These are phyloP conservation scores for Xanthostigma xanthostigma DNA, from an alignment of 2,888 invertebrate species.

Conservation along the genomic window DNA sequence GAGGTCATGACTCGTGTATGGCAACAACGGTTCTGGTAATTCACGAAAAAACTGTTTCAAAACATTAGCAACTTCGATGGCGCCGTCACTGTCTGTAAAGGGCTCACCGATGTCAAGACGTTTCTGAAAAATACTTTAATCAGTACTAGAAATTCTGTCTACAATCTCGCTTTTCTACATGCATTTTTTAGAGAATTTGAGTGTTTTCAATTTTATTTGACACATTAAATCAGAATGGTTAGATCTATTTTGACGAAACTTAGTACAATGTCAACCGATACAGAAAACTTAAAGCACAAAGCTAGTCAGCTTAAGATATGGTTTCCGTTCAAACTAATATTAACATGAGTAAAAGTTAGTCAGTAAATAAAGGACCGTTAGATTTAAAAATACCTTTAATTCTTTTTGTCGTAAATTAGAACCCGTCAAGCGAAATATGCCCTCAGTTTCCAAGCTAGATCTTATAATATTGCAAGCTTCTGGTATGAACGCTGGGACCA, in stretches of 20 bases:
- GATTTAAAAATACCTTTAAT: conserved; percentile 42
- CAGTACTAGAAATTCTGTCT: too few relatives aligned
- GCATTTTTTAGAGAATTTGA: too few relatives aligned
- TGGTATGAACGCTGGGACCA: conserved; percentile 57
- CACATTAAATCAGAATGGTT: too few relatives aligned
- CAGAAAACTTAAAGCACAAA: too few relatives aligned
- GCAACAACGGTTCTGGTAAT: conserved; percentile 74
- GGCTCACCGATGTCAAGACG: conserved; percentile 55
- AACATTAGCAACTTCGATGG: conserved; percentile 73
- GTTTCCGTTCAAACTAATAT: too few relatives aligned
- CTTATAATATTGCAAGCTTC: conserved; percentile 55
- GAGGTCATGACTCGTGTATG: conserved; percentile 54
- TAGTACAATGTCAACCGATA: too few relatives aligned
- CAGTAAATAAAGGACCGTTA: not conserved
- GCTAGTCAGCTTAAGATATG: too few relatives aligned
- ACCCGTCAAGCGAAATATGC: conserved; percentile 79
- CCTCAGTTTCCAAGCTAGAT: conserved; percentile 58
- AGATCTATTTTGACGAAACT: too few relatives aligned
- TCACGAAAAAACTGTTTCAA: conserved; percentile 74
- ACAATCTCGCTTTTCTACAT: too few relatives aligned
- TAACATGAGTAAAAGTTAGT: too few relatives aligned
- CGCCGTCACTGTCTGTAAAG: conserved; percentile 55
- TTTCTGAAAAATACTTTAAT: conserved; percentile 30
- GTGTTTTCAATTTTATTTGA: too few relatives aligned
- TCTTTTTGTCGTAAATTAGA: conserved; percentile 70